Conservation (phyloP, 2,797 vertebrate species). For the Hephaestus fuliginosus region DNA sequence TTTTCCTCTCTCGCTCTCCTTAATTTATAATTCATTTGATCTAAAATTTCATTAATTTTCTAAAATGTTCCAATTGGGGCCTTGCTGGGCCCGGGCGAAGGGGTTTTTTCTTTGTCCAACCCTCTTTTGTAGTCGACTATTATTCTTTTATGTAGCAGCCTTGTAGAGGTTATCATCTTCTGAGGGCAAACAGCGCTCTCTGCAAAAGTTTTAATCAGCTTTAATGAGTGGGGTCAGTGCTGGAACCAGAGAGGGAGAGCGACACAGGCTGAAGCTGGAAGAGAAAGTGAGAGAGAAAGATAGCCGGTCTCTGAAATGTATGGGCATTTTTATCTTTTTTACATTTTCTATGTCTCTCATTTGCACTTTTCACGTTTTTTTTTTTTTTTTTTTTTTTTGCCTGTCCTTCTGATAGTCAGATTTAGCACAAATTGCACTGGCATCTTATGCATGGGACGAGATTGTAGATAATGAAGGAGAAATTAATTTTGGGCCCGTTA, state of each 20-base stretch:
- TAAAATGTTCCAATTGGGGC: conserved; percentile 89
- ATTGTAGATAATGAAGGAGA: conserved; percentile 71
- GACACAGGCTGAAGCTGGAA: conserved; percentile 31
- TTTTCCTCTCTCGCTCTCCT: conserved; percentile 71
- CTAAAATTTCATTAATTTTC: conserved; percentile 92
- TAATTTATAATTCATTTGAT: conserved; percentile 92
- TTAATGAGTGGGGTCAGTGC: conserved; percentile 88
- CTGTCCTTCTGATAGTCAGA: conserved; percentile 58
- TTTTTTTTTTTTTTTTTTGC: conserved; percentile 29
- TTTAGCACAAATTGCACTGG: conserved; percentile 67
- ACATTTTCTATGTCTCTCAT: conserved; percentile 61
- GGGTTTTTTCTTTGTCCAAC: conserved; percentile 83
- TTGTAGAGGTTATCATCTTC: conserved; percentile 89
- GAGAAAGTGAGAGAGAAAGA: conserved; percentile 51
- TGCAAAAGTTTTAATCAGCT: conserved; percentile 87
- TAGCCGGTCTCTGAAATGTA: conserved; percentile 62
- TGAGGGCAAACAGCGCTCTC: conserved; percentile 83
- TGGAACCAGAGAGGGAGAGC: conserved; percentile 74
- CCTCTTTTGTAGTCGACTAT: conserved; percentile 86
- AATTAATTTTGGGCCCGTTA: conserved; percentile 62
- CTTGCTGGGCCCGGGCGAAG: conserved; percentile 78
- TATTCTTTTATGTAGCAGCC: conserved; percentile 87
- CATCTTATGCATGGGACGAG: conserved; percentile 67
- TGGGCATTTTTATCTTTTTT: conserved; percentile 68
- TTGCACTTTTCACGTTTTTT: conserved; percentile 49